These are phyloP conservation scores for Dasyornis broadbenti DNA, from an alignment of 2,113 vertebrate genomes.

Conservation along the genomic window DNA sequence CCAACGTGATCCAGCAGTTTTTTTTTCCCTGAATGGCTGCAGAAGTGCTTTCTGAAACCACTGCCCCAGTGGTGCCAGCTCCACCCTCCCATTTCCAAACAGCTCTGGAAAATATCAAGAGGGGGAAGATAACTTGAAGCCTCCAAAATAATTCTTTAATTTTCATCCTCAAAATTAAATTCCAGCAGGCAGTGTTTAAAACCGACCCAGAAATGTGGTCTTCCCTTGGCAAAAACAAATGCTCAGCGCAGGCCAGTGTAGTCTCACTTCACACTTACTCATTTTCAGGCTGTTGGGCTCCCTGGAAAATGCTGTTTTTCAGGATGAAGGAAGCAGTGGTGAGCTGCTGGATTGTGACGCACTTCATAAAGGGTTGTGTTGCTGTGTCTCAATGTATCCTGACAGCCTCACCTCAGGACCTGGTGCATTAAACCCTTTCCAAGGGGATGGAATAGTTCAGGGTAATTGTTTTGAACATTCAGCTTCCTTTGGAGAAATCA, in stretches of 20 bases:
- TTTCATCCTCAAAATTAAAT: background rate
- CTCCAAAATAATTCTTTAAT: background rate
- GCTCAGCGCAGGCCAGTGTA: background rate
- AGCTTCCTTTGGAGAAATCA: conserved; percentile 15
- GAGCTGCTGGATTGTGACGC: background rate
- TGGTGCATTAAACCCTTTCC: background rate
- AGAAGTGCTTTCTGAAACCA: background rate
- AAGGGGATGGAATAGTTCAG: background rate
- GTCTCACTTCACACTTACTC: conserved; percentile 50
- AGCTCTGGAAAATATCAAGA: conserved; percentile 2
- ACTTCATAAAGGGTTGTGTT: background rate
- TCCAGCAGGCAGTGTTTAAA: conserved; percentile 54
- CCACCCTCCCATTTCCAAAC: background rate
- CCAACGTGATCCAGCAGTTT: background rate
- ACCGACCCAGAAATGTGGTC: conserved; percentile 37
- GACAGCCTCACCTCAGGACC: background rate
- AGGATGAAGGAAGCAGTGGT: background rate
- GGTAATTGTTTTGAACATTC: background rate
- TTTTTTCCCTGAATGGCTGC: background rate
- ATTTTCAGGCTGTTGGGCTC: background rate
- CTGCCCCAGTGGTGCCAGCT: background rate
- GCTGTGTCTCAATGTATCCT: background rate
- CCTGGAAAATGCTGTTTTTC: background rate
- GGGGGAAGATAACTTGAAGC: background rate
- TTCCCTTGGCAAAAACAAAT: conserved; percentile 50